Conservation (phyloP, 2,888 invertebrate genomes). For the Drosophila nigricruria region DNA sequence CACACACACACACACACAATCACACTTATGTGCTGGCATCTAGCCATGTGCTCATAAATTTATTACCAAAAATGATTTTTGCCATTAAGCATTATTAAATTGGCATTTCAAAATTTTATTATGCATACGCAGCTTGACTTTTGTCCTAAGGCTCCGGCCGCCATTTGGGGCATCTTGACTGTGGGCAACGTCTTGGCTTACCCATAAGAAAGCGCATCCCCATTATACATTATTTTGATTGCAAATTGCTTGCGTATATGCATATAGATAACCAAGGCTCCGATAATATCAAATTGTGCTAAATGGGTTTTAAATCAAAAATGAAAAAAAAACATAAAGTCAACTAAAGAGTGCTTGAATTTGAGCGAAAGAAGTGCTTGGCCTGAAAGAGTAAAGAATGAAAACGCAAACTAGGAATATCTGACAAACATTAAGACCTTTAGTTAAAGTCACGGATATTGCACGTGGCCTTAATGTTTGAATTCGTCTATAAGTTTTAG, state of each 20-base stretch:
- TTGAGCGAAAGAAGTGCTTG: background rate
- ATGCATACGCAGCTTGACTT: conserved; percentile 66
- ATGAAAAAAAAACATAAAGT: background rate
- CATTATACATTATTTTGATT: conserved; percentile 39
- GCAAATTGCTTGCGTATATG: conserved; percentile 10
- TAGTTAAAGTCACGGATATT: too few relatives aligned
- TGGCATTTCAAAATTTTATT: conserved; percentile 76
- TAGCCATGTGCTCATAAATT: conserved; percentile 69
- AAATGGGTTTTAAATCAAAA: conserved; percentile 15
- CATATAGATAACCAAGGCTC: background rate
- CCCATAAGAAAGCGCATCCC: conserved; percentile 8
- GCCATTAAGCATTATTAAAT: conserved; percentile 82
- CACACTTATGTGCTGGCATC: conserved; percentile 16
- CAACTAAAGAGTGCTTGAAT: background rate
- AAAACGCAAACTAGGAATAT: background rate
- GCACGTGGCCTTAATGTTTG: too few relatives aligned
- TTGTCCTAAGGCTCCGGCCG: conserved; percentile 46
- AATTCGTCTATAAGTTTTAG: too few relatives aligned
- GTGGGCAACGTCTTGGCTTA: conserved; percentile 6
- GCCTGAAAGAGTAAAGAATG: background rate
- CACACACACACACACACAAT: conserved; percentile 15
- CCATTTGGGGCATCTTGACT: conserved; percentile 15
- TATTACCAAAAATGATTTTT: conserved; percentile 81
- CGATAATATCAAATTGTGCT: conserved; percentile 31
- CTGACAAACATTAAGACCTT: background rate